A percentile compares a stretch with the other conserved stretches of the same genome.
Evolutionary conservation across 2,888 invertebrate genomes (phyloP).

Genomic region (Philereme transversata): DNA sequence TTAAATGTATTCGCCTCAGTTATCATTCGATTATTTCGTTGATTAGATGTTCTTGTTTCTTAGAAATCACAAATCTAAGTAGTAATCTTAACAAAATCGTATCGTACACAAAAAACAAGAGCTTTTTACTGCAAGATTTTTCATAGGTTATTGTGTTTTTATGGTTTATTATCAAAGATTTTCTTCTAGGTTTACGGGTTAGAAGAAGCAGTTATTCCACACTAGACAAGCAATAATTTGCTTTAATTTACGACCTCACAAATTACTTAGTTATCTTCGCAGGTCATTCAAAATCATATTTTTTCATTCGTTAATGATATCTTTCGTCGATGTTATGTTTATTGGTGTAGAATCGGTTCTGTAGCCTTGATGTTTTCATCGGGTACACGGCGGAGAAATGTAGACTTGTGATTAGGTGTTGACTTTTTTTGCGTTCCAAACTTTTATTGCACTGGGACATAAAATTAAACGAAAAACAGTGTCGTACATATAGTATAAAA

Average conservation of each 20-base stretch:
- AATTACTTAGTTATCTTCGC: constrained; percentile 27
- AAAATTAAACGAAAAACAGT: background rate
- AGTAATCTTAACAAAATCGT: constrained; percentile 25
- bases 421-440: constrained; percentile 3
- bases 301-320: constrained; percentile 30
- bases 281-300: constrained; percentile 24
- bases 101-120: constrained; percentile 43
- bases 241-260: constrained; percentile 32
- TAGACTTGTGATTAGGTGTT: constrained; percentile 14
- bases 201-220: constrained; percentile 50
- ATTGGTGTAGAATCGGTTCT: constrained; percentile 16
- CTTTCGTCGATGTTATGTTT: constrained; percentile 24
- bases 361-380: constrained; percentile 24
- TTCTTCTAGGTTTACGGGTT: constrained; percentile 49
- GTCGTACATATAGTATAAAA: background rate
- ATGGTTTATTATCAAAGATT: constrained; percentile 57
- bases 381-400: constrained; percentile 13
- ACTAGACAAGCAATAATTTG: constrained; percentile 20
- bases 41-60: too few species aligned
- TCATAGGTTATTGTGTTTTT: constrained; percentile 57
- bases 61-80: background rate
- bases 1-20: too few species aligned
- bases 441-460: background rate
- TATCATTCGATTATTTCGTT: too few species aligned
- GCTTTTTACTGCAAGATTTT: constrained; percentile 46